Evolutionary conservation across 2,797 vertebrate species (phyloP).

Genomic region (Falco rusticolus): DNA sequence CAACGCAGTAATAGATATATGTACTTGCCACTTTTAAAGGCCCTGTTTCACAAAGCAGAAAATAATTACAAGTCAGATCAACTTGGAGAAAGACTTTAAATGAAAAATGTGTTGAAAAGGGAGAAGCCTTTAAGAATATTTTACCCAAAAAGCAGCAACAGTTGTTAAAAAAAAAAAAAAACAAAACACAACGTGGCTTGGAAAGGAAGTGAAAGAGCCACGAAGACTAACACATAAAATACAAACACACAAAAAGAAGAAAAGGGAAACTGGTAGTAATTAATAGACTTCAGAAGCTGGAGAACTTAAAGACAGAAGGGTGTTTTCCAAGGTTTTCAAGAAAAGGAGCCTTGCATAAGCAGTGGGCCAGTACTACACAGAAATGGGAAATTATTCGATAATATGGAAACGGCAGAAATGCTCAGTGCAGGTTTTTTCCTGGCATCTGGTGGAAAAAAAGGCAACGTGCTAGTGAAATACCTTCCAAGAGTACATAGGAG

Average conservation of each 20-base stretch:
- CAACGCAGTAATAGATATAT: neutral
- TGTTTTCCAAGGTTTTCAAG: neutral
- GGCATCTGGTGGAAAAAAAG: neutral
- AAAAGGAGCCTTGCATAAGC: neutral
- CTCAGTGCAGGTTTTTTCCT: neutral
- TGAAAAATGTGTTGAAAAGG: neutral
- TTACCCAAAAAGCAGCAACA: neutral
- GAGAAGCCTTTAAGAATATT: neutral
- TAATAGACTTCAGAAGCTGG: neutral
- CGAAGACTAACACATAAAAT: neutral
- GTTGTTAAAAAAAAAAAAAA: neutral
- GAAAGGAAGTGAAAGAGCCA: neutral
- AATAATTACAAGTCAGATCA: neutral
- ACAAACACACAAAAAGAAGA: neutral
- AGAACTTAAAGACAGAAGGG: neutral
- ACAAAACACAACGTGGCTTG: neutral
- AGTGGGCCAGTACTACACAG: fast-evolving
- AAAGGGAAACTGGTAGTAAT: conserved; percentile 2
- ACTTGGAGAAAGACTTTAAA: neutral
- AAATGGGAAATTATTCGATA: neutral
- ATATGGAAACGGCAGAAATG: neutral
- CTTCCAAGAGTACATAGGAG: neutral
- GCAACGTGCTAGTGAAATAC: neutral
- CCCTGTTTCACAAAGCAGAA: neutral
- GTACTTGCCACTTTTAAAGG: neutral